phyloP scores from a whole-genome alignment of 2,797 vertebrate genomes.

The Craterocephalus amniculus region DNA sequence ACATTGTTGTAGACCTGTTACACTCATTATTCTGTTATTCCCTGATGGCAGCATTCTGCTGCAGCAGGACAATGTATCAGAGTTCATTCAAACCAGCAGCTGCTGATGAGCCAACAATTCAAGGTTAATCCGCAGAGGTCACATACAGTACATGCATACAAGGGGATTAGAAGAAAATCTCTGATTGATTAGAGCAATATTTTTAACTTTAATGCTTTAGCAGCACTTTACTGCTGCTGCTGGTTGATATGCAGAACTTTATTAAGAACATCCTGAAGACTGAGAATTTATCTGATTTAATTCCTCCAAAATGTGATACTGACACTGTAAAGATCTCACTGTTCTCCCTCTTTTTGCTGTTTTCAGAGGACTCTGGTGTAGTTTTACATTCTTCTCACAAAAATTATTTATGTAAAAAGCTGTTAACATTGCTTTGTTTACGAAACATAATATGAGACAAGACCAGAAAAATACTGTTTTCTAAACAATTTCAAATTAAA shows the following conservation, averaged over 20 bases:
- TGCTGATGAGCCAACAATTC: too few relatives aligned
- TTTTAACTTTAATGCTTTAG: not conserved
- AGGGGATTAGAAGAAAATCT: too few relatives aligned
- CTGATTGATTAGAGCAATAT: not conserved
- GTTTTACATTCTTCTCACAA: conserved; percentile 7
- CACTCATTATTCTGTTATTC: too few relatives aligned
- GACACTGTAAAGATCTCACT: not conserved
- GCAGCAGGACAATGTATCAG: too few relatives aligned
- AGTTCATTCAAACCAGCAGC: too few relatives aligned
- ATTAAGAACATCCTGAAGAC: not conserved
- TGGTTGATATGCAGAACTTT: not conserved
- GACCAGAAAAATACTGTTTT: not conserved
- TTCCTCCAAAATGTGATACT: not conserved
- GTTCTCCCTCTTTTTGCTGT: not conserved
- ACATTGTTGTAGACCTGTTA: too few relatives aligned
- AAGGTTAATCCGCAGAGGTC: too few relatives aligned
- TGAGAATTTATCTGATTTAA: not conserved
- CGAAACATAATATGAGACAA: not conserved
- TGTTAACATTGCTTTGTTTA: conserved; percentile 7
- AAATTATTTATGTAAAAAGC: conserved; percentile 15
- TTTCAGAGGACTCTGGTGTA: conserved; percentile 5
- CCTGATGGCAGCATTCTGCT: too few relatives aligned
- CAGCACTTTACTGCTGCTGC: too few relatives aligned
- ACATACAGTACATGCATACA: too few relatives aligned
- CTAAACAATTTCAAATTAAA: not conserved